Evolutionary conservation across 2,113 vertebrate genomes (phyloP).

Genomic region (Natator depressus): DNA sequence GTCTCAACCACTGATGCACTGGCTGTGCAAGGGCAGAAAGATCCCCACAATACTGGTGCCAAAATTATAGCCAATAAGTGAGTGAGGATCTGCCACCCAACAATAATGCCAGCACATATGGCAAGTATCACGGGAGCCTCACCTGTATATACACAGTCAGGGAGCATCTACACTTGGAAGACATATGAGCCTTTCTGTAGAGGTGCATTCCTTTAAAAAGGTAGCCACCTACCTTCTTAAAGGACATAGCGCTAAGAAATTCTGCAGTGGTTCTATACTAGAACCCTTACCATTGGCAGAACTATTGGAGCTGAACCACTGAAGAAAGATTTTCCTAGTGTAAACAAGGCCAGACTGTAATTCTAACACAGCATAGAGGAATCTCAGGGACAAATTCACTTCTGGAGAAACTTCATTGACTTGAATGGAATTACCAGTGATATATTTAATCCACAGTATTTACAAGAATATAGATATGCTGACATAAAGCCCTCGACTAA

Average conservation of each 20-base stretch:
- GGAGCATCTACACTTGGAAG: slow-evolving; percentile 14
- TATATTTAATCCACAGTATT: neutral
- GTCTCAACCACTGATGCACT: neutral
- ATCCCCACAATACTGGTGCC: neutral
- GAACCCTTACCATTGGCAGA: neutral
- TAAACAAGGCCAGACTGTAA: neutral
- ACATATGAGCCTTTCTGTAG: neutral
- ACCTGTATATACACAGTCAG: neutral
- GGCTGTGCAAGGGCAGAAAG: neutral
- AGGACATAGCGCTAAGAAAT: neutral
- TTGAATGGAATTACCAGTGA: neutral
- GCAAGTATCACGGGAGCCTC: neutral
- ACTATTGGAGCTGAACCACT: neutral
- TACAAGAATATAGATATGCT: neutral
- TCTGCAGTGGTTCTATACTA: neutral
- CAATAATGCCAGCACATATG: neutral
- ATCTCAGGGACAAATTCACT: neutral
- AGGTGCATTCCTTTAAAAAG: neutral
- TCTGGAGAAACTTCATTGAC: neutral
- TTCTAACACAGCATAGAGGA: neutral
- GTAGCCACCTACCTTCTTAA: slow-evolving; percentile 2
- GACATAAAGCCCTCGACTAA: neutral
- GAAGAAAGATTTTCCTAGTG: neutral
- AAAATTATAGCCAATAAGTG: neutral
- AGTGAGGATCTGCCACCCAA: neutral